A percentile compares a stretch with the other conserved stretches of the same genome.
These are phyloP conservation scores for Lingula anatina DNA, from an alignment of 2,888 invertebrate species.

Conservation along the genomic window DNA sequence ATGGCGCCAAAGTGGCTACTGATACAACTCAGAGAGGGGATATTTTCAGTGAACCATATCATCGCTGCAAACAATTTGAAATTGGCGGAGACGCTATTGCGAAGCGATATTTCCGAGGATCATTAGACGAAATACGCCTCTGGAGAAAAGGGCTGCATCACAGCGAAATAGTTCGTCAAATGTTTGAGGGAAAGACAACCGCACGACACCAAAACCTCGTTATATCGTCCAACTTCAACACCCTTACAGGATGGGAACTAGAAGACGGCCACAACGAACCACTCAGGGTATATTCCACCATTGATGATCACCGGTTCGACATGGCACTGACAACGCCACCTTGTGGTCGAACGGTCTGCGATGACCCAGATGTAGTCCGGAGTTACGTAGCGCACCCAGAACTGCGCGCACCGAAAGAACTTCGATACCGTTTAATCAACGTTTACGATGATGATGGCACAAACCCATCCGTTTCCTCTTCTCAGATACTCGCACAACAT, in stretches of 20 bases:
- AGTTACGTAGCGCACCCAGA: conserved; percentile 23
- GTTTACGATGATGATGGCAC: conserved; percentile 31
- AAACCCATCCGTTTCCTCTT: conserved; percentile 25
- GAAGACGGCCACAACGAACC: too few species aligned
- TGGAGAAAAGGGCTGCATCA: conserved; percentile 25
- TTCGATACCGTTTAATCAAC: conserved; percentile 35
- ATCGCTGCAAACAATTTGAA: conserved; percentile 21
- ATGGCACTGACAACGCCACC: conserved; percentile 24
- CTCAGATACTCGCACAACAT: conserved; percentile 31
- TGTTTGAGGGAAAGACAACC: conserved; percentile 7
- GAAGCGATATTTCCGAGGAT: conserved; percentile 22
- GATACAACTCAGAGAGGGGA: conserved; percentile 20
- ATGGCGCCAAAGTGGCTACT: conserved; percentile 26
- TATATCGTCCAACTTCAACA: too few species aligned
- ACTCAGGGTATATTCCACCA: too few species aligned
- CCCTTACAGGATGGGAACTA: too few species aligned
- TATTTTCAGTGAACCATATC: conserved; percentile 15
- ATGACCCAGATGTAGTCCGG: conserved; percentile 32
- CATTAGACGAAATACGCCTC: conserved; percentile 23
- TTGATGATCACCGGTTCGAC: too few species aligned
- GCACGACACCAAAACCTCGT: too few species aligned
- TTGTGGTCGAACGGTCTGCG: conserved; percentile 43
- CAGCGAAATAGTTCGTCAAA: conserved; percentile 17
- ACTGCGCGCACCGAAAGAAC: conserved; percentile 21
- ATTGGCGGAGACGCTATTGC: conserved; percentile 22